Evolutionary conservation across 1,140 invertebrate genomes (phyloP).

Genomic region (Amyelois transitella): DNA sequence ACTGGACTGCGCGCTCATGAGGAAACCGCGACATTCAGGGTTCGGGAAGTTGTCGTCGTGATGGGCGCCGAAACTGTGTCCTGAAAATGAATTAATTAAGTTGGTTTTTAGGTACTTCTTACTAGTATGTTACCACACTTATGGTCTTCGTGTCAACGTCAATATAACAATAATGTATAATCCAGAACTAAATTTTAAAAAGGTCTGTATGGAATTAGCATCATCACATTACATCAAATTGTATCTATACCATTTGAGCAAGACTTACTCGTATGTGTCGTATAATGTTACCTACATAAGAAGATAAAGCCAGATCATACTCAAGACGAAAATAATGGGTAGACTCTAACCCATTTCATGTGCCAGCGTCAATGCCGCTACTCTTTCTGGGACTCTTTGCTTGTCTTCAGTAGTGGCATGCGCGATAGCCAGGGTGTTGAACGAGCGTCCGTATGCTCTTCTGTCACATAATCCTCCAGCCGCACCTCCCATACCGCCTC

Average conservation of each 20-base stretch:
- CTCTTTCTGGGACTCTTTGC: conserved; percentile 48
- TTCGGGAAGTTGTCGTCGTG: conserved; percentile 61
- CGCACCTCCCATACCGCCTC: conserved; percentile 53
- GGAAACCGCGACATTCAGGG: conserved; percentile 45
- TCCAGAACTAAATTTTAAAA: too few relatives aligned
- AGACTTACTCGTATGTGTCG: too few relatives aligned
- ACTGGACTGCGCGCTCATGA: conserved; percentile 57
- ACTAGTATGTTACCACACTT: too few relatives aligned
- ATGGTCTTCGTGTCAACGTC: too few relatives aligned
- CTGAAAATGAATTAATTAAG: conserved; percentile 25
- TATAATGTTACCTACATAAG: too few relatives aligned
- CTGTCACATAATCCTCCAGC: conserved; percentile 59
- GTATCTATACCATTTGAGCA: too few relatives aligned
- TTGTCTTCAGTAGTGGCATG: conserved; percentile 40
- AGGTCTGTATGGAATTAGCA: too few relatives aligned
- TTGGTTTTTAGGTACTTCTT: too few relatives aligned
- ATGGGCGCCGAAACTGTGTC: conserved; percentile 62
- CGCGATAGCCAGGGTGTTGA: conserved; percentile 58
- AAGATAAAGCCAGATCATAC: too few relatives aligned
- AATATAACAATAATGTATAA: too few relatives aligned
- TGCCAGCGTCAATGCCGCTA: conserved; percentile 50
- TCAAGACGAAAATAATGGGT: neutral
- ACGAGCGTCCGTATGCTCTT: conserved; percentile 51
- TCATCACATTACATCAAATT: too few relatives aligned
- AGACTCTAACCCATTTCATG: conserved; percentile 50